These are phyloP conservation scores for Epinephelus cyanopodus DNA, from an alignment of 2,113 vertebrate species.

Conservation along the genomic window DNA sequence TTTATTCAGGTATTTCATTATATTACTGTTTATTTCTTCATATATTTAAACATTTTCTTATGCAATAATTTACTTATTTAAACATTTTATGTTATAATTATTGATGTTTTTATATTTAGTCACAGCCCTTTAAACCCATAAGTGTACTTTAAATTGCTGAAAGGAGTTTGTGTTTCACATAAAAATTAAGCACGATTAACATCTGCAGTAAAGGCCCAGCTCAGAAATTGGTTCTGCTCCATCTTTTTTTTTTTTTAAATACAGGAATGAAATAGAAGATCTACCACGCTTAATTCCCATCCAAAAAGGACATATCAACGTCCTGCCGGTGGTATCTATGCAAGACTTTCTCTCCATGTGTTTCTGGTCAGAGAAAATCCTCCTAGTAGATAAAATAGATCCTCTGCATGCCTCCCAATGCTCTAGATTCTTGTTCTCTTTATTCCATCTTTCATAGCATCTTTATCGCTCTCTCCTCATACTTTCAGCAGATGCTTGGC, in stretches of 20 bases:
- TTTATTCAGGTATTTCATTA: too few species aligned
- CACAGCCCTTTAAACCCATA: too few species aligned
- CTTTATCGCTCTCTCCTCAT: background rate
- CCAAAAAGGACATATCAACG: background rate
- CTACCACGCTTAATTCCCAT: background rate
- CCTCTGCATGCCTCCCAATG: background rate
- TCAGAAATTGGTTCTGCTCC: background rate
- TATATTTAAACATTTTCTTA: too few species aligned
- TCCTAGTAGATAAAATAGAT: conserved; percentile 13
- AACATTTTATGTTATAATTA: too few species aligned
- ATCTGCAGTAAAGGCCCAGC: background rate
- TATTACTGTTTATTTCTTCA: too few species aligned
- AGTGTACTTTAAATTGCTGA: background rate
- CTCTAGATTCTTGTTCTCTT: background rate
- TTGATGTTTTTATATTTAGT: too few species aligned
- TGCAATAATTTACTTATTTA: too few species aligned
- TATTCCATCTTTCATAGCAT: conserved; percentile 6
- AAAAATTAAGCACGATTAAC: background rate
- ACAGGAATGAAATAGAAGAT: background rate
- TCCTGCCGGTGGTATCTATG: background rate
- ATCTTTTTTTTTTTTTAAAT: background rate
- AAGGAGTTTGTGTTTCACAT: conserved; percentile 16
- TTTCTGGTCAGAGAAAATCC: conserved; percentile 38
- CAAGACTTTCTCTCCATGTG: conserved; percentile 22
- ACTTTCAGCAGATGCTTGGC: conserved; percentile 12